Evolutionary conservation across 2,113 vertebrate species (phyloP).

Genomic region (human): GRCh38 chr17:68735001-68735500

Average conservation of each 20-base stretch:
- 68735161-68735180: background rate
- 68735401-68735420: background rate
- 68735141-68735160: background rate
- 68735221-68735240: background rate
- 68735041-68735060: background rate
- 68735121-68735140: background rate
- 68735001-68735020: background rate
- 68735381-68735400: background rate
- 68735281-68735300: background rate
- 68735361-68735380: background rate
- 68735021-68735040: background rate
- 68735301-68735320: background rate
- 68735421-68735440: background rate
- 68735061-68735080: slow-evolving; percentile 28
- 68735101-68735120: background rate
- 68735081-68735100: slow-evolving; percentile 8
- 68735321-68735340: background rate
- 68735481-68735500: background rate
- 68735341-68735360: background rate
- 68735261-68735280: background rate
- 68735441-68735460: background rate
- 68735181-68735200: accelerated
- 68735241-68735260: background rate
- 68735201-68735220: background rate
- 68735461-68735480: background rate